Base-by-base conservation (phyloP, 2,888 invertebrate species). In the Cryptocephalus moraei region DNA sequence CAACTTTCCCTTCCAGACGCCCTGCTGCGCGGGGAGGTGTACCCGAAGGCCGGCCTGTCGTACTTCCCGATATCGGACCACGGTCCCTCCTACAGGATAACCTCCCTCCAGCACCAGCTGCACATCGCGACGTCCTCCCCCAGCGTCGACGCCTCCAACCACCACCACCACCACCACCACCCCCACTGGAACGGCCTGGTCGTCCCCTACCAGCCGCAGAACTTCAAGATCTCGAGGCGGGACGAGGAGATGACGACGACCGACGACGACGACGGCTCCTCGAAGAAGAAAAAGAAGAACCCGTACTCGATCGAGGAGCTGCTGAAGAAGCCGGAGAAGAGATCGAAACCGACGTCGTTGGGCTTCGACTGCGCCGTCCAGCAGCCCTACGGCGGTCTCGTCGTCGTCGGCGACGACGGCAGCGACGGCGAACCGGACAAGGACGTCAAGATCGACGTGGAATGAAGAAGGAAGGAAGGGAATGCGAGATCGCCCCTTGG, bases 281-380 rank as follows among this genome's bases (percentile, higher is more conserved):
- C 11, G 60, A 61, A 49, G 58, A 62, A 45, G 56, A 57, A 22
- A 54, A 84, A 88, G 66, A 80, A 84, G 52, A 90, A 88, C 64
- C 89, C 90, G 0, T 91, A 91, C 63, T 90, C 90, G 1, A 91
- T 91, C 63, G 91, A 90, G 58, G 91, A 91, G 62, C 67, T 91
- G 8, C 64, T 91, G 32, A 91, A 90, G 64, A 88, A 88, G 58
- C 88, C 88, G 0, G 83, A 81, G 53, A 84, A 82, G 62, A 78
- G 78, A 57, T 68, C 70, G 9, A 69, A 67, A 56, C 60, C 62
- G 6, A 32, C 55, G 44, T 56, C 51, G 51, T 46, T 53, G 33
- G 14, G 11, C 10, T n/a, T 13, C 14, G 36, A n/a, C 13, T 14
- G 55, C 39, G 57, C 54, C 41, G 53, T 65, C 46, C 62, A 62